phyloP scores from a whole-genome alignment of 1,140 invertebrate genomes.

The Drosophila kanapiae region DNA sequence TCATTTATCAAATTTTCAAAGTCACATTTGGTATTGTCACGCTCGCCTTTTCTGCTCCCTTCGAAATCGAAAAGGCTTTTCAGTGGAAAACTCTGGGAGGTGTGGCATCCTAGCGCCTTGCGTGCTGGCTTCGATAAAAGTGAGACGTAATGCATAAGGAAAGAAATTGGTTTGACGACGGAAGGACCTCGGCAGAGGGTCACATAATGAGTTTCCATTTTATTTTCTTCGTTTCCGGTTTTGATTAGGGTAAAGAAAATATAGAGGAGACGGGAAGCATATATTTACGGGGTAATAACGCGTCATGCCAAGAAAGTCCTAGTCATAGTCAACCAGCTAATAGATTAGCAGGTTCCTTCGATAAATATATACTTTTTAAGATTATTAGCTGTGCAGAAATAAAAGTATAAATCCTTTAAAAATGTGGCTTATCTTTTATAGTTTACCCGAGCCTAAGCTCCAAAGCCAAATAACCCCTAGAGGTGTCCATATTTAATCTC shows the following conservation, averaged over 20 bases:
- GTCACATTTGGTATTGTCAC: slow-evolving; percentile 83
- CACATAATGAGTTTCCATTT: slow-evolving; percentile 77
- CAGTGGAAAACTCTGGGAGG: slow-evolving; percentile 12
- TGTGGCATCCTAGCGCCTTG: slow-evolving; percentile 34
- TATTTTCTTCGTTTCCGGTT: slow-evolving; percentile 28
- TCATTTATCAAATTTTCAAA: slow-evolving; percentile 84
- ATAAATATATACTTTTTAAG: slow-evolving; percentile 13
- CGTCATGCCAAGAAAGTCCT: slow-evolving; percentile 19
- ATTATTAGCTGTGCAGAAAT: neutral
- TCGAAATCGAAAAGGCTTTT: slow-evolving; percentile 68
- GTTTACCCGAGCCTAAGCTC: neutral
- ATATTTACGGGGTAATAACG: slow-evolving; percentile 3
- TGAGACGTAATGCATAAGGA: slow-evolving; percentile 68
- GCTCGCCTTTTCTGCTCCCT: slow-evolving; percentile 60
- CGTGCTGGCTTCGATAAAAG: slow-evolving; percentile 76
- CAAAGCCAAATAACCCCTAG: neutral
- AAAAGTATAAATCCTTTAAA: neutral
- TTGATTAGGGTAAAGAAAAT: slow-evolving; percentile 43
- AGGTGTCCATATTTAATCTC: slow-evolving; percentile 20
- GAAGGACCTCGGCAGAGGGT: slow-evolving; percentile 31
- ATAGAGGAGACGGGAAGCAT: neutral
- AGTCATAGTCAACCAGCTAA: slow-evolving; percentile 44
- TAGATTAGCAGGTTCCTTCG: slow-evolving; percentile 30
- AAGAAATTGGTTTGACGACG: slow-evolving; percentile 38
- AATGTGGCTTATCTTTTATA: neutral